A percentile compares a stretch with the other conserved stretches of the same genome.
Evolutionary conservation across 1,140 invertebrate species (phyloP).

Genomic region (Oedothorax gibbosus): DNA sequence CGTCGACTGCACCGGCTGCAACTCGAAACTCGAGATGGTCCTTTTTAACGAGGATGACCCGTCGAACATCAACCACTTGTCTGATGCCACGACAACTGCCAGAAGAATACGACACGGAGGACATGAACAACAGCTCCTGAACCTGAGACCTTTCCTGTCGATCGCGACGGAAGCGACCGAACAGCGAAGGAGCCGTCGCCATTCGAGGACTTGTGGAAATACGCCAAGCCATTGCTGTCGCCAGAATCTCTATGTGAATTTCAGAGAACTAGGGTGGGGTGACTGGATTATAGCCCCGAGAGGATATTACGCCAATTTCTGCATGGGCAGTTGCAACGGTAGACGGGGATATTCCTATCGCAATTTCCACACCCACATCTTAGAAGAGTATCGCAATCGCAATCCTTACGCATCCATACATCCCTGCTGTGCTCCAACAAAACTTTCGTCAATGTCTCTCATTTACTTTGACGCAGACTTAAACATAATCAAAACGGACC

Average conservation of each 20-base stretch:
- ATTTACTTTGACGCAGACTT: slow-evolving; percentile 92
- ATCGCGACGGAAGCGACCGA: slow-evolving; percentile 79
- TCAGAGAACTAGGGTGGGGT: slow-evolving; percentile 91
- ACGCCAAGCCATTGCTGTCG: slow-evolving; percentile 86
- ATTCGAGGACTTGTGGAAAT: slow-evolving; percentile 84
- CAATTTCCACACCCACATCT: slow-evolving; percentile 89
- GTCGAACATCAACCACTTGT: slow-evolving; percentile 26
- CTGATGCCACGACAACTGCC: slow-evolving; percentile 62
- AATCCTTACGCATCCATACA: slow-evolving; percentile 77
- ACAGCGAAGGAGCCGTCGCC: slow-evolving; percentile 76
- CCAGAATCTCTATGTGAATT: slow-evolving; percentile 90
- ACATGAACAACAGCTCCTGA: slow-evolving; percentile 35
- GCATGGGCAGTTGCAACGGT: slow-evolving; percentile 85
- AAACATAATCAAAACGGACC: slow-evolving; percentile 91
- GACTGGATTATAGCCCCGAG: slow-evolving; percentile 93
- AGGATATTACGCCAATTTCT: slow-evolving; percentile 93
- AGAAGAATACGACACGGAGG: slow-evolving; percentile 68
- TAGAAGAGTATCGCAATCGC: slow-evolving; percentile 86
- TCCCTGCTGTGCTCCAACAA: slow-evolving; percentile 93
- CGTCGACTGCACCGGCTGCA: slow-evolving; percentile 85
- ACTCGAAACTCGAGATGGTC: slow-evolving; percentile 73
- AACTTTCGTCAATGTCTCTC: slow-evolving; percentile 90
- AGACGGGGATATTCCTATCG: slow-evolving; percentile 85
- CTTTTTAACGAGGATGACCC: slow-evolving; percentile 64
- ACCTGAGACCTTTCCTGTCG: slow-evolving; percentile 81